Conservation (phyloP, 1,140 invertebrate species). For the Oscheius sp. region DNA sequence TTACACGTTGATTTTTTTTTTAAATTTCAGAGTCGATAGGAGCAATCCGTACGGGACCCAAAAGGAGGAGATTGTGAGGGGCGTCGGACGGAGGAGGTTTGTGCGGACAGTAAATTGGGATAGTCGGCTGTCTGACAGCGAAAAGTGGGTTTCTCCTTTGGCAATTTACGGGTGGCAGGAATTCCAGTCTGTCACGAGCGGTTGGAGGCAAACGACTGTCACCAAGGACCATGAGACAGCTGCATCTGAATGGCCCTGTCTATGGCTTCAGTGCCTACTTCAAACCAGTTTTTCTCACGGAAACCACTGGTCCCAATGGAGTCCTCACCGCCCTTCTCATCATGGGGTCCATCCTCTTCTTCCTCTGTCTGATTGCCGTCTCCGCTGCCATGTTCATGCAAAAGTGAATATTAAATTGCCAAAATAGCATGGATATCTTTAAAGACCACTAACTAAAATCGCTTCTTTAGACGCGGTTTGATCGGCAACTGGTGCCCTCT, state of each 20-base stretch:
- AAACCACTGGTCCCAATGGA: constrained; percentile 9
- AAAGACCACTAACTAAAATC: no score
- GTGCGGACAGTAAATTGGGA: neutral
- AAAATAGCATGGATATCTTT: no score
- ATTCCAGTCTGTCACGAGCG: neutral
- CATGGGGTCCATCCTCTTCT: constrained; percentile 8
- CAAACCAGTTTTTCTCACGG: constrained; percentile 38
- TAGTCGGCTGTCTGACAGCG: neutral
- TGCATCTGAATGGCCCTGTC: constrained; percentile 33
- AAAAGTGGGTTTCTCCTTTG: neutral
- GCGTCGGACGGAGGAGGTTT: neutral
- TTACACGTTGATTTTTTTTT: no score
- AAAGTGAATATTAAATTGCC: no score
- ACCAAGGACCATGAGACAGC: constrained; percentile 17
- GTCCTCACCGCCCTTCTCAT: neutral
- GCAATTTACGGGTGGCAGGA: neutral
- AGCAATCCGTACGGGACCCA: constrained; percentile 24
- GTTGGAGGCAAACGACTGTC: neutral
- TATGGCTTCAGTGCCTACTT: constrained; percentile 46
- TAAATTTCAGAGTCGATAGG: constrained; percentile 57
- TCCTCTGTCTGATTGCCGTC: neutral
- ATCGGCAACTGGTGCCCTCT: neutral
- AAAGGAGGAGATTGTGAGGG: constrained; percentile 14
- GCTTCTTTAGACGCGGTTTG: neutral
- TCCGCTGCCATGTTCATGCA: neutral